Base-by-base conservation (phyloP, 2,797 vertebrate genomes). In the Hirundo rustica region DNA sequence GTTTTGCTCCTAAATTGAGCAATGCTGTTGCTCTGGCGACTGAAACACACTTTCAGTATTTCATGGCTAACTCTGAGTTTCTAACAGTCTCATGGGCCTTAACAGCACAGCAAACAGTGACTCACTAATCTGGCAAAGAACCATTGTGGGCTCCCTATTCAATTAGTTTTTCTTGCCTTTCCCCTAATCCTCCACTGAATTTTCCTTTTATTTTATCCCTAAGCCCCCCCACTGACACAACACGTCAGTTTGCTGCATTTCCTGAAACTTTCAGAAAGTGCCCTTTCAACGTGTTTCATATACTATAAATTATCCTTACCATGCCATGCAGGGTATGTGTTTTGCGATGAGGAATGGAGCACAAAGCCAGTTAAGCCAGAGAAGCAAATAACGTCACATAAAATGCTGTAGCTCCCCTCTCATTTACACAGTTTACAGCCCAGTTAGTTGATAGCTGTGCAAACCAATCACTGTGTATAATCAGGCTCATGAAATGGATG, bases 51-150 rank as follows among this genome's bases (percentile, higher is more conserved):
- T 96, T 76, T 79, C 60, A 90, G 60, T 79, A 55, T 64, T 71
- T 88, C 80, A 79, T 50, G 73, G 85, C 78, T 94, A 95, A 73
- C 51, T 95, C 68, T 73, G 76, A 89, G 65, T 70, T 89, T 62
- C 51, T 53, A 51, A 45, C 38, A 72, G 85, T 92, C 95, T 96
- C 91, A 55, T 72, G 94, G 87, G 95, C 87, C 60, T 54, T 73
- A 61, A 47, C 32, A 91, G 89, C 73, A 70, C 79, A 91, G 95
- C 89, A 93, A 95, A 94, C 82, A 93, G 91, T 96, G 96, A 96
- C 77, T 96, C 95, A 97, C 71, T 84, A 70, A 67, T 96, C 88
- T 96, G 95, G 95, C 92, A 90, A 92, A 92, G 70, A 92, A 20
- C 48, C 73, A 78, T 68, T 89, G 66, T 92, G 82, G 87, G 42